Conservation (phyloP, 1,140 invertebrate genomes). For the Acromyrmex charruanus region DNA sequence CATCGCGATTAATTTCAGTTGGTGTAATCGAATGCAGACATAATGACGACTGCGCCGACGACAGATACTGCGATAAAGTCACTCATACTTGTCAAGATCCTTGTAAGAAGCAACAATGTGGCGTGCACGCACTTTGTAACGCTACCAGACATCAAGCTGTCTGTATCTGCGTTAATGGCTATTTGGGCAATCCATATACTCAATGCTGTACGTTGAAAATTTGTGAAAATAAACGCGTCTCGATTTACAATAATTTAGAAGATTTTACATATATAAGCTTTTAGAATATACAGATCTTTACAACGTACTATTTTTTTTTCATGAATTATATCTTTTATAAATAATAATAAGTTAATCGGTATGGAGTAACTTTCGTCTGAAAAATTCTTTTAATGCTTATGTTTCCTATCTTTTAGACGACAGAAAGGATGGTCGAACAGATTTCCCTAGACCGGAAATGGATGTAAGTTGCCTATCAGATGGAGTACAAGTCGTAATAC, state of each 20-base stretch:
- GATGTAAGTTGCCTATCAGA: conserved; percentile 96
- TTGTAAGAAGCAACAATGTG: conserved; percentile 90
- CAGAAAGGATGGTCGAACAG: conserved; percentile 89
- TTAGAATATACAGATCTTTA: background rate
- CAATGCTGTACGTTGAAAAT: conserved; percentile 88
- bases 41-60: conserved; percentile 92
- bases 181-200: conserved; percentile 90
- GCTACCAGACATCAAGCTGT: conserved; percentile 92
- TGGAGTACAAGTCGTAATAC: conserved; percentile 95
- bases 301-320: conserved; percentile 10
- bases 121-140: conserved; percentile 92
- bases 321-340: conserved; percentile 32
- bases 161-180: conserved; percentile 92
- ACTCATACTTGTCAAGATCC: conserved; percentile 92
- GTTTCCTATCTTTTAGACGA: conserved; percentile 76
- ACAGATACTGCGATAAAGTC: conserved; percentile 90
- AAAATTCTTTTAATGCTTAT: conserved; percentile 31
- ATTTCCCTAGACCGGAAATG: conserved; percentile 95
- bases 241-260: background rate
- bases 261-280: background rate
- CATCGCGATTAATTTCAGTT: conserved; percentile 69
- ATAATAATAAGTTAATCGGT: conserved; percentile 20
- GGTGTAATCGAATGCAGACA: conserved; percentile 89
- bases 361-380: background rate
- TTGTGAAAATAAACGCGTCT: background rate